These are phyloP conservation scores for Pelmatolapia mariae DNA, from an alignment of 2,113 vertebrate genomes.

Conservation along the genomic window DNA sequence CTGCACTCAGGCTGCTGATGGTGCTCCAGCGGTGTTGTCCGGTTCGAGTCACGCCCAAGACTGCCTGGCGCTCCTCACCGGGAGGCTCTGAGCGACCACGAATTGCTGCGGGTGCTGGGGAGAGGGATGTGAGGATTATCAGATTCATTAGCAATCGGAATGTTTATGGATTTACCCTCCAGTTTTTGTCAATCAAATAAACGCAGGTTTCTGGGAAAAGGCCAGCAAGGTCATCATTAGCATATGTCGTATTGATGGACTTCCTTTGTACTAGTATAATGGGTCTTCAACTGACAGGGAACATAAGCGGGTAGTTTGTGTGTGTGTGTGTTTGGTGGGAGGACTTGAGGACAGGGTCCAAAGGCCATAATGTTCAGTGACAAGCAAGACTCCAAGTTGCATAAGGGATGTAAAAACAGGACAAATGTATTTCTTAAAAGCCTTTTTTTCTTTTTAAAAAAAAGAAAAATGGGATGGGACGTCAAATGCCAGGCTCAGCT, in stretches of 20 bases:
- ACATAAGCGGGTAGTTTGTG: not conserved
- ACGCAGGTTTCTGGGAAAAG: not conserved
- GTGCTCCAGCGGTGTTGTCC: slow-evolving; percentile 85
- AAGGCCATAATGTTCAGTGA: not conserved
- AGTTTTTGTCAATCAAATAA: not conserved
- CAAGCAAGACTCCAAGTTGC: not conserved
- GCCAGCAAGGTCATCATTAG: not conserved
- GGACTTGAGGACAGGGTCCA: not conserved
- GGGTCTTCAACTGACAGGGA: not conserved
- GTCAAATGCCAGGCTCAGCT: not conserved
- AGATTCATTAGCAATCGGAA: not conserved
- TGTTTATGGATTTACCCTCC: not conserved
- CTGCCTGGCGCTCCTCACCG: slow-evolving; percentile 66
- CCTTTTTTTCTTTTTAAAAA: not conserved
- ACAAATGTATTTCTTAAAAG: not conserved
- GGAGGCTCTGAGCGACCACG: slow-evolving; percentile 68
- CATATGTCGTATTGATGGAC: slow-evolving; percentile 9
- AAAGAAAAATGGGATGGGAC: not conserved
- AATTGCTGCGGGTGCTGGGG: slow-evolving; percentile 52
- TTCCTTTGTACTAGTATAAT: not conserved
- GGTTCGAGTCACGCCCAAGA: slow-evolving; percentile 48
- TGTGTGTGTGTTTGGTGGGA: not conserved
- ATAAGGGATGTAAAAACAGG: not conserved
- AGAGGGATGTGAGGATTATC: not conserved
- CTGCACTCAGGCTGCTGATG: slow-evolving; percentile 84